A percentile compares a stretch with the other conserved stretches of the same genome.
These are phyloP conservation scores for Pogonocichla stellata DNA, from an alignment of 2,113 vertebrate species.

Conservation along the genomic window DNA sequence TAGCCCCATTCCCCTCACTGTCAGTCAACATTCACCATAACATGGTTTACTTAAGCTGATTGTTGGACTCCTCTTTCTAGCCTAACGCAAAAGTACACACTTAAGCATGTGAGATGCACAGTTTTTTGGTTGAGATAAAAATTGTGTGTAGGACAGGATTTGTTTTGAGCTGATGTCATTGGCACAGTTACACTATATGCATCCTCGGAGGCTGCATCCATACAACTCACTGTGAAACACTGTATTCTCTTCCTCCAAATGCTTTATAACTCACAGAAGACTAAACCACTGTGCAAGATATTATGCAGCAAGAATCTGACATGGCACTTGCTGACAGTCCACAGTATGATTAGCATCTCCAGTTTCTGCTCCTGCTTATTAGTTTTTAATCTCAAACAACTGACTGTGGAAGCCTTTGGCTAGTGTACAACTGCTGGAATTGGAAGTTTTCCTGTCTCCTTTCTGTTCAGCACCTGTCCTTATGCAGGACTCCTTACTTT, in stretches of 20 bases:
- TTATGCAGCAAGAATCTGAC: neutral
- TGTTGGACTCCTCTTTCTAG: neutral
- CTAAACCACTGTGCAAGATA: neutral
- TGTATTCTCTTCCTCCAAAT: neutral
- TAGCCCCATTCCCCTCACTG: fast-evolving
- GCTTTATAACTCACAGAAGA: neutral
- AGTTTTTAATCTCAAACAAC: neutral
- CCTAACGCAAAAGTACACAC: fast-evolving
- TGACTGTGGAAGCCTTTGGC: neutral
- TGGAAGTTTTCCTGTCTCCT: neutral
- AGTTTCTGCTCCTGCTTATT: neutral
- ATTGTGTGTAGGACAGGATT: fast-evolving
- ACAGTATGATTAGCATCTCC: neutral
- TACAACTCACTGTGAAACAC: neutral
- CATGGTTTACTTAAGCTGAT: neutral
- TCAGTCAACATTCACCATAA: neutral
- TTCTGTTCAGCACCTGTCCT: neutral
- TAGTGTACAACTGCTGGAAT: neutral
- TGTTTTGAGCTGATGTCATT: neutral
- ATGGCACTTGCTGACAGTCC: neutral
- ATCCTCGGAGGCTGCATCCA: neutral
- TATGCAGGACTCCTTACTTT: neutral
- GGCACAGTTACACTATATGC: fast-evolving
- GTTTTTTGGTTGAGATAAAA: neutral
- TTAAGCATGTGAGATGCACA: neutral